Conservation (phyloP, 1,140 invertebrate genomes). For the Odontomachus brunneus region DNA sequence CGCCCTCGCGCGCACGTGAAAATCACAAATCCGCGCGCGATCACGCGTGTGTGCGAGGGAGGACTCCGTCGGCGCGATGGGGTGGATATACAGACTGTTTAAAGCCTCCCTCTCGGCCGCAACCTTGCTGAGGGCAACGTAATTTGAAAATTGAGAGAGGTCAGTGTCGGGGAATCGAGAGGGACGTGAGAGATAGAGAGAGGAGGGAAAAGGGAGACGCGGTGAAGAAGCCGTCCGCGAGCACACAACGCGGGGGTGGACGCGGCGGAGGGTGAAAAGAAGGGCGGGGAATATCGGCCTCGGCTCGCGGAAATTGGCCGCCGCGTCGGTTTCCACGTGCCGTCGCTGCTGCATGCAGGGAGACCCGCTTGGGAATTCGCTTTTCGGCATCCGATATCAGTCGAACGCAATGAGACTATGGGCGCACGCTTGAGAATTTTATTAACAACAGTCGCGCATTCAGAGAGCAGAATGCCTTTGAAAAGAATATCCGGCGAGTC, state of each 20-base stretch:
- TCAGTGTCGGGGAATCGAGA: constrained; percentile 75
- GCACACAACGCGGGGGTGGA: not conserved
- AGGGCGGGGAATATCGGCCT: not conserved
- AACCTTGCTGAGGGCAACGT: constrained; percentile 63
- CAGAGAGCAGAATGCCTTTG: too few species aligned
- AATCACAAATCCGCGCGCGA: constrained; percentile 1
- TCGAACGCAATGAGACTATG: constrained; percentile 52
- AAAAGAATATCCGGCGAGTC: too few species aligned
- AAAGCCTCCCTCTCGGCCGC: constrained; percentile 40
- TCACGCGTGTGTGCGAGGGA: not conserved
- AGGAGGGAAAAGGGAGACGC: constrained; percentile 29
- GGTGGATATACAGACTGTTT: constrained; percentile 38
- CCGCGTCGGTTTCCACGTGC: not conserved
- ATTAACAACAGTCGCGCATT: too few species aligned
- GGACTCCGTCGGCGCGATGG: constrained; percentile 20
- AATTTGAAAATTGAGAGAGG: constrained; percentile 78
- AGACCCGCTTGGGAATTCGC: too few species aligned
- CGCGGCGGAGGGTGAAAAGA: constrained; percentile 38
- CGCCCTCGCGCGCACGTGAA: not conserved
- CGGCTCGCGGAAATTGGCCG: not conserved
- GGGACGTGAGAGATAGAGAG: constrained; percentile 1
- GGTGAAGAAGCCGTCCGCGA: constrained; percentile 33
- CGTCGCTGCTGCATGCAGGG: too few species aligned
- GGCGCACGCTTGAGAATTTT: not conserved
- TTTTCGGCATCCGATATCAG: too few species aligned